Percentiles rank a stretch among this genome's conserved stretches.
Conservation (phyloP, 2,113 vertebrate genomes). For the Phoenicopterus ruber region DNA sequence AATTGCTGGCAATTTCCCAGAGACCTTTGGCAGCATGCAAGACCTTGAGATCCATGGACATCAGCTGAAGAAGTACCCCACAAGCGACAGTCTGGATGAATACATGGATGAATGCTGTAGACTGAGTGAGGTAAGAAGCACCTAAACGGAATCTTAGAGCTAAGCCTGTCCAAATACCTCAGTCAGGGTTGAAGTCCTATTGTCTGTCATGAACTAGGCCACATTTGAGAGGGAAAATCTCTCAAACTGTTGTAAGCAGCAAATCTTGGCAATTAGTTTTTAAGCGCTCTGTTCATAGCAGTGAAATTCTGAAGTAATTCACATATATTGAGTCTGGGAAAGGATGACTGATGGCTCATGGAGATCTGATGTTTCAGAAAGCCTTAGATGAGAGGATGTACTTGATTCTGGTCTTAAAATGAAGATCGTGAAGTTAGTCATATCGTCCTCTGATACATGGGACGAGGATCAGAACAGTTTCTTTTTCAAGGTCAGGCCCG, state of each 20-base stretch:
- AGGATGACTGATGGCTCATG: neutral
- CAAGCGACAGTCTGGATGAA: conserved; percentile 81
- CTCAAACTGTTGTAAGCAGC: neutral
- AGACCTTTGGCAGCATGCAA: conserved; percentile 38
- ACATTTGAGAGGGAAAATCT: neutral
- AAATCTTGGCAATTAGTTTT: neutral
- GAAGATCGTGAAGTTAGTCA: neutral
- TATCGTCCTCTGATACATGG: neutral
- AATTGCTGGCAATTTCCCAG: neutral
- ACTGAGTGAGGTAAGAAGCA: conserved; percentile 81
- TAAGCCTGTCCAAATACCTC: neutral
- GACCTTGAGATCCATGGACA: conserved; percentile 51
- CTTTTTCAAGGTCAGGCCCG: neutral
- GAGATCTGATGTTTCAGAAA: neutral
- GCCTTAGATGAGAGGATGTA: neutral
- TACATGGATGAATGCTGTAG: conserved; percentile 89
- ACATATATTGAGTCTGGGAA: neutral
- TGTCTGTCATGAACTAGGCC: neutral
- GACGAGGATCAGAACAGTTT: neutral
- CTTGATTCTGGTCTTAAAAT: neutral
- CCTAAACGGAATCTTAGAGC: neutral
- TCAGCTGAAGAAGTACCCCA: conserved; percentile 71
- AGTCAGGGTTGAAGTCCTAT: neutral
- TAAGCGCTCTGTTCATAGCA: neutral
- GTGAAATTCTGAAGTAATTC: neutral